These are phyloP conservation scores for Dasypogon diadema DNA, from an alignment of 2,888 invertebrate species.

Conservation along the genomic window DNA sequence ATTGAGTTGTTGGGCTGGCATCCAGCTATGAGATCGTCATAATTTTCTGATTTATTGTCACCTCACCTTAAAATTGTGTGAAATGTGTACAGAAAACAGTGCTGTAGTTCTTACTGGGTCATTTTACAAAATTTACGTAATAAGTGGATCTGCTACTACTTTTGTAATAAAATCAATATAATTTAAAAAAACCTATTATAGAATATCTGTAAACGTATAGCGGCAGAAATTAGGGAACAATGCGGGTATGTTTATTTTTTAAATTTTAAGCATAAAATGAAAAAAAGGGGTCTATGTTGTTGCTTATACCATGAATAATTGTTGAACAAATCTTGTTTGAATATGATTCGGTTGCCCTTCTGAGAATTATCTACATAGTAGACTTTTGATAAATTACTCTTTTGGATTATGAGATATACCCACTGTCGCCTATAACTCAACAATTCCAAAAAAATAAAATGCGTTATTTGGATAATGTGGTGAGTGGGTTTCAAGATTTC, in stretches of 20 bases:
- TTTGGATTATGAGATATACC: constrained; percentile 30
- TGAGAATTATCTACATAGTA: not conserved
- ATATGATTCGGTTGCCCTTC: not conserved
- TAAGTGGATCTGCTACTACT: not conserved
- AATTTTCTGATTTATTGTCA: constrained; percentile 24
- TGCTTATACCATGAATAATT: not conserved
- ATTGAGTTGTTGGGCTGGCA: constrained; percentile 23
- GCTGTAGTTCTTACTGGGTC: not conserved
- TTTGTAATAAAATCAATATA: too few species aligned
- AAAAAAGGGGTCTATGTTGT: too few species aligned
- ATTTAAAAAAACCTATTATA: too few species aligned
- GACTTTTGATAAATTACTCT: constrained; percentile 24
- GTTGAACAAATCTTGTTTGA: not conserved
- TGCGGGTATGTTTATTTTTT: too few species aligned
- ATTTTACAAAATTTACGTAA: not conserved
- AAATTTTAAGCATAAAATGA: too few species aligned
- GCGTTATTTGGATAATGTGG: not conserved
- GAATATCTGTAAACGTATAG: too few species aligned
- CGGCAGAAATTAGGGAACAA: too few species aligned
- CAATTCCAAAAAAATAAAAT: constrained; percentile 5
- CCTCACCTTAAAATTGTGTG: not conserved
- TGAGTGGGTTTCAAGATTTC: constrained; percentile 19
- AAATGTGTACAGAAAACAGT: not conserved
- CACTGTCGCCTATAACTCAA: not conserved
- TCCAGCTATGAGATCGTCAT: constrained; percentile 13